Percentiles rank a stretch among this genome's conserved stretches.
Conservation (phyloP, 2,113 vertebrate species). For the Chaetorhynchus papuensis region DNA sequence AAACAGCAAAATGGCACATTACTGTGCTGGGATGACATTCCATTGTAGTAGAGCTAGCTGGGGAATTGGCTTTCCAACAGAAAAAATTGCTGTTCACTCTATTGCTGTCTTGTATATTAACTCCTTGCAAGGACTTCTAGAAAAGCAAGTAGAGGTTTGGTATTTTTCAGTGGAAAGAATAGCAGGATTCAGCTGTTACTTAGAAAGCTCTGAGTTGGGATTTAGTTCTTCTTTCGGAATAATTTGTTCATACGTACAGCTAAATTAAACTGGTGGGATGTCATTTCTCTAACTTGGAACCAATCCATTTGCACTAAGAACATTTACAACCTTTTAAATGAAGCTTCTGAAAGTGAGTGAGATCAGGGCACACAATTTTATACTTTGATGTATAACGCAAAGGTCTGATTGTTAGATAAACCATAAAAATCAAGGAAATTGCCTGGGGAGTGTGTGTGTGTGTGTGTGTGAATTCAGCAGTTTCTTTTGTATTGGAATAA, state of each 20-base stretch:
- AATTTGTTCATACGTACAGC: not conserved
- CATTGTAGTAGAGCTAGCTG: not conserved
- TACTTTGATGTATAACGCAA: not conserved
- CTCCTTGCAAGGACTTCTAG: not conserved
- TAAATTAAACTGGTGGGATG: not conserved
- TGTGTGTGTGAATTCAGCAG: not conserved
- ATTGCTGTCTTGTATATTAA: not conserved
- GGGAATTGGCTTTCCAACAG: not conserved
- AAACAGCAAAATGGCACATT: not conserved
- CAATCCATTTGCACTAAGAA: not conserved
- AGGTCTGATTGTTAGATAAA: not conserved
- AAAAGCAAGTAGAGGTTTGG: not conserved
- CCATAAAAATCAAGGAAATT: not conserved
- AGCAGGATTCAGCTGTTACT: not conserved
- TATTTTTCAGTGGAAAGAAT: not conserved
- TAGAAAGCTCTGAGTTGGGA: not conserved
- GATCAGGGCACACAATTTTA: not conserved
- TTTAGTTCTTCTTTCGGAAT: not conserved
- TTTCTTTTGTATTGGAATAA: conserved; percentile 18
- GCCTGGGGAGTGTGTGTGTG: not conserved
- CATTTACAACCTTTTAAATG: not conserved
- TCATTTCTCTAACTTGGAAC: not conserved
- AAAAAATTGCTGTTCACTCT: not conserved
- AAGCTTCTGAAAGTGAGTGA: not conserved
- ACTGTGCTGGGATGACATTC: not conserved